A percentile compares a stretch with the other conserved stretches of the same genome.
These are phyloP conservation scores for Manacus vitellinus DNA, from an alignment of 2,113 vertebrate species.

Conservation along the genomic window DNA sequence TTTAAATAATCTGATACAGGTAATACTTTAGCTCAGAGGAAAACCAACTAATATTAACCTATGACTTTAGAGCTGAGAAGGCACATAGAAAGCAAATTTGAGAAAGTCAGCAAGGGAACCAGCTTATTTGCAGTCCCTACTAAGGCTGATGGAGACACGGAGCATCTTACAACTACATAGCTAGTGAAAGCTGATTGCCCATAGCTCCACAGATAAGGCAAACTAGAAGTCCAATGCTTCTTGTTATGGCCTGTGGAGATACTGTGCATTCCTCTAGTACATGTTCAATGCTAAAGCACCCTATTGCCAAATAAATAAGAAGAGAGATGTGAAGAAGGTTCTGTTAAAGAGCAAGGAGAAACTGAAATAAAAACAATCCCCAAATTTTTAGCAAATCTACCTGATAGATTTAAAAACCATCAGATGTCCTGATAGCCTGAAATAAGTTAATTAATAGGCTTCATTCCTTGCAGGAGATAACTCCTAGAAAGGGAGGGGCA, in stretches of 20 bases:
- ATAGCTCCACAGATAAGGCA: not conserved
- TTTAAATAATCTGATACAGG: not conserved
- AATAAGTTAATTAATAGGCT: not conserved
- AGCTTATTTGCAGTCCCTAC: not conserved
- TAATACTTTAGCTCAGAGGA: not conserved
- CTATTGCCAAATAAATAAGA: not conserved
- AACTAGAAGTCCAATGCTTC: not conserved
- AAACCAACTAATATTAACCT: not conserved
- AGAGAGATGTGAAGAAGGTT: not conserved
- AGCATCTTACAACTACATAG: not conserved
- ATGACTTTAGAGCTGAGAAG: not conserved
- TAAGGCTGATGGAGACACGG: not conserved
- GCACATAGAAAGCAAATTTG: not conserved
- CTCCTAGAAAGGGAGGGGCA: not conserved
- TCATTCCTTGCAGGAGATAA: not conserved
- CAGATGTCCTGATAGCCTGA: not conserved
- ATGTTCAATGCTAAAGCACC: not conserved
- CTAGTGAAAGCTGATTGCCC: not conserved
- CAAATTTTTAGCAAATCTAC: not conserved
- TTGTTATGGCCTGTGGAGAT: not conserved
- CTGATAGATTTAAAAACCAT: not conserved
- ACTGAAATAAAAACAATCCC: not conserved
- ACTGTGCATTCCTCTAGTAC: not conserved
- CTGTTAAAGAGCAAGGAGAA: not conserved
- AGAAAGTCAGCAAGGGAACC: not conserved